Percentiles rank a stretch among this genome's conserved stretches.
Evolutionary conservation across 2,113 vertebrate genomes (phyloP).

Genomic region (Seriola rivoliana): DNA sequence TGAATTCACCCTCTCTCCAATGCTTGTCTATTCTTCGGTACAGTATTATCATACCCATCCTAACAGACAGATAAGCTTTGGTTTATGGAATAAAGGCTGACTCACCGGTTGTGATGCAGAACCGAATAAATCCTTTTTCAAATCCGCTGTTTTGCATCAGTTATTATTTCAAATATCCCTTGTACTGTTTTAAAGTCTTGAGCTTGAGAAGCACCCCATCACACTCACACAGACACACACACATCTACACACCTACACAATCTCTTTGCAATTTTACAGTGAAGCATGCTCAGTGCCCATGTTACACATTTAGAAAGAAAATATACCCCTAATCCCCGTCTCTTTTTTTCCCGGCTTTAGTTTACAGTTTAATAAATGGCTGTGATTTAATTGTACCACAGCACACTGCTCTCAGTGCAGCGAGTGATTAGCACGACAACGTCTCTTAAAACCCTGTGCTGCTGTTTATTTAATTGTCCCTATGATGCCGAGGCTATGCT

Average conservation of each 20-base stretch:
- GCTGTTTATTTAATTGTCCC: slow-evolving; percentile 84
- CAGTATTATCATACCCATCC: slow-evolving; percentile 69
- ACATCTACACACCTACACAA: slow-evolving; percentile 37
- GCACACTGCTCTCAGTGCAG: slow-evolving; percentile 65
- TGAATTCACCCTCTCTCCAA: slow-evolving; percentile 8
- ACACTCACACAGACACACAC: not conserved
- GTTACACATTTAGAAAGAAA: slow-evolving; percentile 63
- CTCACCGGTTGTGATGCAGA: slow-evolving; percentile 67
- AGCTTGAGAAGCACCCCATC: slow-evolving; percentile 36
- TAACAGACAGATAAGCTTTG: slow-evolving; percentile 77
- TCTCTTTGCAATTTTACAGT: slow-evolving; percentile 32
- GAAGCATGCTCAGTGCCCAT: slow-evolving; percentile 42
- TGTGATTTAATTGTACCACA: slow-evolving; percentile 74
- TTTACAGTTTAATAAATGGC: slow-evolving; percentile 76
- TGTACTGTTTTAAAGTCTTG: slow-evolving; percentile 58
- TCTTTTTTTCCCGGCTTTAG: slow-evolving; percentile 51
- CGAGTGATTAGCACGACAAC: slow-evolving; percentile 75
- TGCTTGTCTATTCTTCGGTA: slow-evolving; percentile 50
- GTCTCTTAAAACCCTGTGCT: slow-evolving; percentile 70
- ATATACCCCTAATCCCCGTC: slow-evolving; percentile 61
- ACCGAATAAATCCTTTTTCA: slow-evolving; percentile 75
- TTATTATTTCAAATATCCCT: slow-evolving; percentile 74
- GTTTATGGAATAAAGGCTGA: slow-evolving; percentile 70
- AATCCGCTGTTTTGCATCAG: slow-evolving; percentile 76
- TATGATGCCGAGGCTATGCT: slow-evolving; percentile 78